Evolutionary conservation across 2,888 invertebrate species (phyloP), one percentile per base, ranked within the genome.

Genomic region (Morinoia aosen): DNA sequence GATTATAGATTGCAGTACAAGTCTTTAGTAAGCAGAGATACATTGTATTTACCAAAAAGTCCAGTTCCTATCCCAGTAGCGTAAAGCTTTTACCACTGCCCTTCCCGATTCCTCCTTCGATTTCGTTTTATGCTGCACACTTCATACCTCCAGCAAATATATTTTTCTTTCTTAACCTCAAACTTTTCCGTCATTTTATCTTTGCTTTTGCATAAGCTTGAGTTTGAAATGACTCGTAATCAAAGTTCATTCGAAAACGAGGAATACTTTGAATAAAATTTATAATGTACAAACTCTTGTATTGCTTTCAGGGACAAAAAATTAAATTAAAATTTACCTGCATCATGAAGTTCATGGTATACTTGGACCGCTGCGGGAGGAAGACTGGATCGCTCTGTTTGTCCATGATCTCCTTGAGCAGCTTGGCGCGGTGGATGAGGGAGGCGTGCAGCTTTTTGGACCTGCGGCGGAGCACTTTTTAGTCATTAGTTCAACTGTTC

Each of bases 361-460:
- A 95, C 95, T 96, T 96, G 64, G 96, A 96, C 39, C 95, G 95
- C 56, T 96, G 95, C 5, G 96, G 94, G 33, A 96, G 95, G 95
- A 96, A 96, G 48, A 64, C 95, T 1, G 96, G 96, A 93, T 96
- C 96, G 39, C 95, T 96, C 40, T 95, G 48, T 93, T 96, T 96
- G 25, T 96, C 95, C 96, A 96, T 96, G 48, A 96, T 25, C 91
- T 96, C 96, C 88, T 95, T 96, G 94, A 96, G 95, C 90, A 96
- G 95, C 76, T 96, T 96, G 14, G 96, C 96, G 56, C 96, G 96
- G 39, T 95, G 96, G 7, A 95, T 91, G 58, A 96, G 64, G 61
- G 96, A 96, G 14, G 57, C 61, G 39, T 95, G 96, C n/a, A 96
- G 95, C 61, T 88, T 95, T 76, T 96, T 96, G 58, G 96, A 96